Evolutionary conservation across 1,140 invertebrate species (phyloP), one percentile per base, ranked within the genome.

Genomic region (Helicoverpa zea): DNA sequence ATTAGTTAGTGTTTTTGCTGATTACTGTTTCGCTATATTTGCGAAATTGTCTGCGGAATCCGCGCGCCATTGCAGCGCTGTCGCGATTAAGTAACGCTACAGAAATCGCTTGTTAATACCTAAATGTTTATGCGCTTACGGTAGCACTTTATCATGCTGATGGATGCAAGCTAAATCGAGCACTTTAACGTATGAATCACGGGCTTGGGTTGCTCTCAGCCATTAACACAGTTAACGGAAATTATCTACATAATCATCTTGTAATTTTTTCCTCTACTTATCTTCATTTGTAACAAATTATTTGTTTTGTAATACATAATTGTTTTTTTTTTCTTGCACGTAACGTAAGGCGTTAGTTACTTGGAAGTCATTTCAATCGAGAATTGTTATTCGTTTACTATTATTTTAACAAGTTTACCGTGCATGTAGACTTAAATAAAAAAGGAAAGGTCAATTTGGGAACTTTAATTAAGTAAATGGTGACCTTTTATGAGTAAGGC

Each of bases 31-130:
- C 73, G n/a, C 7, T 63, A 35, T 43, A 64, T 54, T 77, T 77
- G 75, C 75, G 61, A 77, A 77, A 77, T 29, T 14, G 12, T 66
- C 75, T 52, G 75, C 16, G 61, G 43, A 76, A 52, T 63, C 59
- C 58, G 47, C 61, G 47, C 61, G 51, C 9, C 29, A 52, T 35
- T 77, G 47, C 43, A 14, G 75, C 51, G 43, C 11, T 56, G 35
- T 23, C 54, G n/a, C 51, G 47, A 35, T 77, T 63, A 52, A 64
- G 75, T 66, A 77, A 77, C 59, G 12, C 43, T 63, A 14, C 70
- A 73, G 73, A 75, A 75, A 75, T 75, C 73, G 43, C 73, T 77
- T 52, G 16, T 18, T 18, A 75, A 23, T 75, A 18, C 23, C 18
- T 59, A 59, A 59, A 59, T 58, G 16, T 58, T 58, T 58, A 23